Evolutionary conservation across 2,113 vertebrate genomes (phyloP).

Genomic region (Trinectes maculatus): DNA sequence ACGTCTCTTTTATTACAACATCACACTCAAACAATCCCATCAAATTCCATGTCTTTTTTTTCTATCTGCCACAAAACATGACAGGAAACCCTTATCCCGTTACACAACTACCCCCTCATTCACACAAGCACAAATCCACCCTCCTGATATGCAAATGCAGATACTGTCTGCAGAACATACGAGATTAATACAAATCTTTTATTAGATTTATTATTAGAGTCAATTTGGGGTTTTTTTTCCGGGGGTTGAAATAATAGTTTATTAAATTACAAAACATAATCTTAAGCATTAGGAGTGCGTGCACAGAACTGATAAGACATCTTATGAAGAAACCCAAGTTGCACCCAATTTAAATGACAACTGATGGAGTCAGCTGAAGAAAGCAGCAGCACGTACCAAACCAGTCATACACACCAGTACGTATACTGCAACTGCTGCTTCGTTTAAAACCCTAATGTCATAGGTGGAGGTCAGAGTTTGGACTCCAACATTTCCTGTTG

Average conservation of each 20-base stretch:
- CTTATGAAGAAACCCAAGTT: too few relatives aligned
- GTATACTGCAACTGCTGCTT: background rate
- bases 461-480: slow-evolving; percentile 3
- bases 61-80: slow-evolving; percentile 59
- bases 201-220: background rate
- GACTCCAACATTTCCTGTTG: slow-evolving; percentile 5
- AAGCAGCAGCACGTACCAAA: background rate
- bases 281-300: background rate
- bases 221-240: too few relatives aligned
- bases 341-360: background rate
- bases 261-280: background rate
- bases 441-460: slow-evolving; percentile 6
- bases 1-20: background rate
- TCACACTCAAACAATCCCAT: too few relatives aligned
- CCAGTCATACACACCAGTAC: background rate
- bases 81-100: slow-evolving; percentile 65
- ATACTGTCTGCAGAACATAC: slow-evolving; percentile 8
- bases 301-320: background rate
- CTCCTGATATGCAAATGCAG: slow-evolving; percentile 23
- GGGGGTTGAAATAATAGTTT: too few relatives aligned
- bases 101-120: slow-evolving; percentile 47
- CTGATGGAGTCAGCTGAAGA: background rate
- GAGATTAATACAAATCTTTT: slow-evolving; percentile 15
- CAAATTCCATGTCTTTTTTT: too few relatives aligned
- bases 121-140: slow-evolving; percentile 26